Evolutionary conservation across 2,113 vertebrate species (phyloP), one percentile per base, ranked within the genome.

Genomic region (Lepidothrix coronata): DNA sequence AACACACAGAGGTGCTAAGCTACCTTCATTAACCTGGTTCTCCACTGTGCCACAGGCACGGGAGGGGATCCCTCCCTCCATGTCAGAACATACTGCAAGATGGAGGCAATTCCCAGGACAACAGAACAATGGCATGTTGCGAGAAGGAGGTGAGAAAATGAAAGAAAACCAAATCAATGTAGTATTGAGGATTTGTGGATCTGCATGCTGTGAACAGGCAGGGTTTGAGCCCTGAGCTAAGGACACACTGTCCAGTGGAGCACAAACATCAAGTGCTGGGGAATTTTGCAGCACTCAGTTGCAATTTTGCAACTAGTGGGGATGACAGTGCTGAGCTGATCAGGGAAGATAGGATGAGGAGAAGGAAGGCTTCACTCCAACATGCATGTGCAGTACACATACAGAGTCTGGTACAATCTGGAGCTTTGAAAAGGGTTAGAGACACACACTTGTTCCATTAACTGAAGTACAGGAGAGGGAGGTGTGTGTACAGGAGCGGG

Each of bases 181-280:
- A 43, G 6, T 16, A 33, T 19, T 63, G 43, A 58, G 49, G 27
- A 31, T 80, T 63, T 67, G 55, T 31, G 43, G 37, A 20, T 75
- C 46, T 0, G 0, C 31, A 30, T 1, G 0, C 7, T n/a, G 17
- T 0, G 4, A 72, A 77, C 43, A 67, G 33, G 31, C 28, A 46
- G 28, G 16, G 15, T 70, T 66, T 57, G 41, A 74, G 33, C 37
- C 52, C 48, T 0, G 2, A 80, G 54, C 18, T 71, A 31, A 72
- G 0, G 6, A 46, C 41, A 37, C 22, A 9, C 2, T 80, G 3
- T 10, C 12, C 23, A 27, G 27, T 12, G n/a, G 28, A n/a, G 33
- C 1, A 2, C 74, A 85, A 55, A 46, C 37, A 31, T 25, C 1
- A 3, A 27, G 9, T 14, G 23, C 70, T 18, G 46, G 21, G 21